These are phyloP conservation scores for Gymnarchus niloticus DNA, from an alignment of 2,113 vertebrate genomes.

Conservation along the genomic window DNA sequence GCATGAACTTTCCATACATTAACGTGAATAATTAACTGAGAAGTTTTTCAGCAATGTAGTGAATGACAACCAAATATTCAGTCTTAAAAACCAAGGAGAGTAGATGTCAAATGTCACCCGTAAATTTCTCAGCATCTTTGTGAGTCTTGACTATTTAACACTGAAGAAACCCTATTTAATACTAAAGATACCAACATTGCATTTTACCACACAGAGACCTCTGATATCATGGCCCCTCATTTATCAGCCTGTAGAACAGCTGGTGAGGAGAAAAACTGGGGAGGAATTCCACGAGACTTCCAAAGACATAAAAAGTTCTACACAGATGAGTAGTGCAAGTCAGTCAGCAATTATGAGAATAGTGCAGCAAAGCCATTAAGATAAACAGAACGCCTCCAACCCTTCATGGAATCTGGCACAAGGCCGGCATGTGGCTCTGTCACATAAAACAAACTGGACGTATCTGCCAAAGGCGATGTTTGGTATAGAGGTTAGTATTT, in stretches of 20 bases:
- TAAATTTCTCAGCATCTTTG: neutral
- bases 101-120: neutral
- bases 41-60: neutral
- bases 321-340: neutral
- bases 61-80: no score
- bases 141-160: neutral
- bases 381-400: no score
- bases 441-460: neutral
- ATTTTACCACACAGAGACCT: neutral
- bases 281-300: neutral
- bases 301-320: neutral
- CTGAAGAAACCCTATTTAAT: no score
- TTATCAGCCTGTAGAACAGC: neutral
- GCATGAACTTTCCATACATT: neutral
- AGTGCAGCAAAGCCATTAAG: neutral
- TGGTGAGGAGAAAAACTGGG: neutral
- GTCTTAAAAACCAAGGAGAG: no score
- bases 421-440: neutral
- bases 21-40: neutral
- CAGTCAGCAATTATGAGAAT: neutral
- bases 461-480: neutral
- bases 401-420: neutral
- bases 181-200: neutral
- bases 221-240: neutral
- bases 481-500: neutral